Base-by-base conservation (phyloP, 2,113 vertebrate genomes). In the Pao palembangensis region DNA sequence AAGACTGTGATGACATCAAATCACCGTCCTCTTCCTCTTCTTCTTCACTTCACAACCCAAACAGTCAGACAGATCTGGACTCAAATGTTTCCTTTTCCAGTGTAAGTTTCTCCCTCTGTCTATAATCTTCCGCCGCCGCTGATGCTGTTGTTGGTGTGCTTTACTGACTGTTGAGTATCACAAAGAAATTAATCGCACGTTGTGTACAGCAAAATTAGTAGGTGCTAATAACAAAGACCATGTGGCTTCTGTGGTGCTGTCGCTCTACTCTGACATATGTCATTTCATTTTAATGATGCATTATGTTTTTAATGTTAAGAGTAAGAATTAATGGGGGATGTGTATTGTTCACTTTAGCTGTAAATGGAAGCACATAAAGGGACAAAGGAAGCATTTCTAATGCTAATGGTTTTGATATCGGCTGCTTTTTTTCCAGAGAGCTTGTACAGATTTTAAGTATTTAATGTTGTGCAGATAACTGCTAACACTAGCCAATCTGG, bases 51-150 rank as follows among this genome's bases (percentile, higher is more conserved):
- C 93, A 95, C 93, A 96, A 96, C 82, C 76, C 78, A 75, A 89
- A 88, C 83, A 82, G 82, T 90, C 95, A 96, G 89, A 93, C 94
- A 64, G 94, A 94, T 88, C 90, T 96, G 91, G 97, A 99, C 90
- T 95, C 97, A 87, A 95, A 94, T 81, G 91, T 94, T 85, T 92
- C 94, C 89, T 96, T 93, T 93, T 95, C 95, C 91, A 97, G 96
- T 94, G 97, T 98, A 93, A 95, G 94, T 92, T 78, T 85, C 71
- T 90, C 85, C 64, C 71, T 89, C 58, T 87, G 85, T 81, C 82
- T 87, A 25, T 87, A 78, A 81, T 75, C 77, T 53, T 79, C 79
- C 76, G 78, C 75, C 75, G 79, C 76, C 73, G 78, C 67, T 62
- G 69, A 75, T 69, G 77, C 20, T 85, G 80, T 78, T 79, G 80